Percentiles rank a stretch among this genome's conserved stretches.
These are phyloP conservation scores for Grus americana DNA, from an alignment of 2,113 vertebrate genomes.

Conservation along the genomic window DNA sequence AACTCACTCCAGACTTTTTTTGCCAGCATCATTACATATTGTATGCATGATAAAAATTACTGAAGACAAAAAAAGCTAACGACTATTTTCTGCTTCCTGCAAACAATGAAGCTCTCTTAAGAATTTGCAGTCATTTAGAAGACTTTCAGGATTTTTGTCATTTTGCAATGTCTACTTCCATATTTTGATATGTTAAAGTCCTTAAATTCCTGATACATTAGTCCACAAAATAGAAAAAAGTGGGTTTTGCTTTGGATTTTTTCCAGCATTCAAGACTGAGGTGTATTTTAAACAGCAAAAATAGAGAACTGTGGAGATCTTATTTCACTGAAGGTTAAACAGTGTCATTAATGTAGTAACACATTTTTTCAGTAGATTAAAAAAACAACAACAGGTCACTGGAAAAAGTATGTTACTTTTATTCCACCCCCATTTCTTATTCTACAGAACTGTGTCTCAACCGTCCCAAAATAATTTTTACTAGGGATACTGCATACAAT, in stretches of 20 bases:
- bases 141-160: not conserved
- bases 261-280: not conserved
- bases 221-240: not conserved
- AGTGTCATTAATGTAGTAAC: not conserved
- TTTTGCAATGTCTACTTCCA: not conserved
- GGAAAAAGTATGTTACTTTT: not conserved
- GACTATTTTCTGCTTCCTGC: not conserved
- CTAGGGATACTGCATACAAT: not conserved
- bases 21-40: not conserved
- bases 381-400: not conserved
- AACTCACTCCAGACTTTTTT: not conserved
- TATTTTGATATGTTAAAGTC: not conserved
- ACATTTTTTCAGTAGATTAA: not conserved
- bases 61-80: not conserved
- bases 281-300: not conserved
- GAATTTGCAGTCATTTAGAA: not conserved
- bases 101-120: not conserved
- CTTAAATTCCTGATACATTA: not conserved
- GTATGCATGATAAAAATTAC: not conserved
- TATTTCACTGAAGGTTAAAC: not conserved
- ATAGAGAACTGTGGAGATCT: not conserved
- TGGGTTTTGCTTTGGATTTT: fast-evolving
- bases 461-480: not conserved
- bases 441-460: not conserved
- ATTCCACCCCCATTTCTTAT: not conserved